phyloP scores from a whole-genome alignment of 1,140 invertebrate genomes.

The Eufriesea mexicana region DNA sequence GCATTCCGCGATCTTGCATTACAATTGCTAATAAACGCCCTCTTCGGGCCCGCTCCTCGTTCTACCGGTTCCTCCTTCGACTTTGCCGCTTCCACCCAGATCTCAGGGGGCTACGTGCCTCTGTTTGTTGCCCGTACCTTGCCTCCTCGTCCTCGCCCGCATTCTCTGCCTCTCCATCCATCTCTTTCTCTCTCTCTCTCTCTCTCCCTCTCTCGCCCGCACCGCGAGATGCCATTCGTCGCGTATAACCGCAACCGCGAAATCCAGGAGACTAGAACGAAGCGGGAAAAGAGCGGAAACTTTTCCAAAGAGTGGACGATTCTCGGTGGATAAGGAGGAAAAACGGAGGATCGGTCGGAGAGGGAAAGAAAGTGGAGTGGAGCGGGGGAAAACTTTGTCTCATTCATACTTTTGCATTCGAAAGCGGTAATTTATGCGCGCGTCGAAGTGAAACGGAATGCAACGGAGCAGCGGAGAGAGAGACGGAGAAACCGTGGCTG shows the following conservation, averaged over 20 bases:
- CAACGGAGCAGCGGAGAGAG: constrained; percentile 25
- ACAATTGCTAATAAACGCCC: constrained; percentile 77
- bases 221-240: not conserved
- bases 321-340: not conserved
- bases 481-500: not conserved
- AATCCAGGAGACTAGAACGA: constrained; percentile 8
- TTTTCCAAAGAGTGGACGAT: not conserved
- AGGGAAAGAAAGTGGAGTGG: not conserved
- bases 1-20: constrained; percentile 76
- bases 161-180: too few relatives aligned
- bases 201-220: not conserved
- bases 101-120: constrained; percentile 10
- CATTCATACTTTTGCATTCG: constrained; percentile 77
- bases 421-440: constrained; percentile 76
- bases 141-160: not conserved
- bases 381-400: constrained; percentile 67
- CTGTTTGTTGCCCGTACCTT: not conserved
- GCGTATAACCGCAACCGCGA: not conserved
- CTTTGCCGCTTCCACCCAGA: not conserved
- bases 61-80: constrained; percentile 45
- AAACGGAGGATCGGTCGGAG: not conserved
- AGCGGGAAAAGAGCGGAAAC: not conserved
- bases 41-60: constrained; percentile 51
- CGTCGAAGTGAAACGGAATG: constrained; percentile 72
- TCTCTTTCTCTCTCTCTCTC: not conserved